phyloP scores from a whole-genome alignment of 2,888 invertebrate species.

The Strigamia maritima region DNA sequence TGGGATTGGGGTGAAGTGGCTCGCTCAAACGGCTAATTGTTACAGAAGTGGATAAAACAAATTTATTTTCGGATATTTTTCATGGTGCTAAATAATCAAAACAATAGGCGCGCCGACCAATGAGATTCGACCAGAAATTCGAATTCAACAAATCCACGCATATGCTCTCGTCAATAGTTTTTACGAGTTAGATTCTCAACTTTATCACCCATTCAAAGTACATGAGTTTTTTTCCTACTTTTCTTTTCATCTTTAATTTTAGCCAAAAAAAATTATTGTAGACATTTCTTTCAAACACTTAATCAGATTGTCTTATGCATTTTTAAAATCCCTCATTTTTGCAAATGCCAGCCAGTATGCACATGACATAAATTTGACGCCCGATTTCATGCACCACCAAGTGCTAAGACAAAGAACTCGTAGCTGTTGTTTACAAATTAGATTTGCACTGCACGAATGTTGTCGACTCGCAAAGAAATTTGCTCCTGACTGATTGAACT shows the following conservation, averaged over 20 bases:
- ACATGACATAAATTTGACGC: conserved; percentile 19
- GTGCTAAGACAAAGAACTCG: conserved; percentile 15
- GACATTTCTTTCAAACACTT: not conserved
- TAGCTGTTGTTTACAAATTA: conserved; percentile 28
- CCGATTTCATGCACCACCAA: conserved; percentile 12
- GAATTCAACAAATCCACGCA: no score
- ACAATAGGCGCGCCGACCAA: no score
- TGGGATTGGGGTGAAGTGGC: no score
- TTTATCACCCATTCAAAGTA: no score
- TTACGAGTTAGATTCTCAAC: no score
- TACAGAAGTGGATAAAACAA: no score
- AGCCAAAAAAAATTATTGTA: not conserved
- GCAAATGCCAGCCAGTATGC: not conserved
- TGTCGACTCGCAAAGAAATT: conserved; percentile 11
- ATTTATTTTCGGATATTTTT: no score
- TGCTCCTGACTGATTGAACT: conserved; percentile 21
- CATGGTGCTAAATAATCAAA: no score
- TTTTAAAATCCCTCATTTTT: conserved; percentile 19
- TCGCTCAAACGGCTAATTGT: no score
- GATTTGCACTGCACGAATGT: conserved; percentile 9
- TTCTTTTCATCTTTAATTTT: not conserved
- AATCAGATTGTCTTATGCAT: conserved; percentile 22
- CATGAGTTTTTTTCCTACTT: not conserved
- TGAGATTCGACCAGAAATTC: no score
- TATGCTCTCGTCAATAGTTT: no score